Evolutionary conservation across 2,888 invertebrate genomes (phyloP), one percentile per base, ranked within the genome.

Genomic region (Labia minor): DNA sequence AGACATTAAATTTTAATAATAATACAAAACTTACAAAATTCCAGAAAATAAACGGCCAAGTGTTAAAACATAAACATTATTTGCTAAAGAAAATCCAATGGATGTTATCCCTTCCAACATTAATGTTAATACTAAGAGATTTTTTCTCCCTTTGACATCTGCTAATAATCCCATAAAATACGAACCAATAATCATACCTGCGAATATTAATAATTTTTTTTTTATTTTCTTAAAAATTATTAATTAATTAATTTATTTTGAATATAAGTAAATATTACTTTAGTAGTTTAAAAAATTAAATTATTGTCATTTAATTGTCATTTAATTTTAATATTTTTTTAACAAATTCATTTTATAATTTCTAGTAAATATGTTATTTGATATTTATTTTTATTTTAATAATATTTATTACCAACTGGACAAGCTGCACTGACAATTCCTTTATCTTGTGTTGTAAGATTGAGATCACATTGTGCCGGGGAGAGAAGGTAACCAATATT

Each of bases 381-480:
- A n/a, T n/a, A n/a, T n/a, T n/a, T n/a, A n/a, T n/a, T n/a, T n/a
- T n/a, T n/a, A n/a, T n/a, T n/a, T n/a, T n/a, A n/a, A n/a, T n/a
- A n/a, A n/a, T n/a, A n/a, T n/a, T n/a, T n/a, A 8, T 78, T 74
- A 84, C 87, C 87, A 68, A 86, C 75, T 72, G 86, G 87, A 1
- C 85, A 85, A 65, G 85, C 82, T 1, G 86, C 85, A 10, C 84
- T 83, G 0, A 88, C 76, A 74, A 86, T 78, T 0, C 87, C 86
- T 72, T 86, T 82, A 72, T 85, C 81, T 14, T 79, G 75, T 65
- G 85, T 74, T n/a, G 81, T 80, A n/a, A 88, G 78, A 1, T 80
- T 74, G 21, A 88, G 77, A 74, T 87, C 87, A 71, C 87, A 88
- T 76, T 86, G 85, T 8, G 87, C 83, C 0, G 84, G 82, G 2